These are phyloP conservation scores for Genyomyrus donnyi DNA, from an alignment of 2,113 vertebrate genomes.

Conservation along the genomic window DNA sequence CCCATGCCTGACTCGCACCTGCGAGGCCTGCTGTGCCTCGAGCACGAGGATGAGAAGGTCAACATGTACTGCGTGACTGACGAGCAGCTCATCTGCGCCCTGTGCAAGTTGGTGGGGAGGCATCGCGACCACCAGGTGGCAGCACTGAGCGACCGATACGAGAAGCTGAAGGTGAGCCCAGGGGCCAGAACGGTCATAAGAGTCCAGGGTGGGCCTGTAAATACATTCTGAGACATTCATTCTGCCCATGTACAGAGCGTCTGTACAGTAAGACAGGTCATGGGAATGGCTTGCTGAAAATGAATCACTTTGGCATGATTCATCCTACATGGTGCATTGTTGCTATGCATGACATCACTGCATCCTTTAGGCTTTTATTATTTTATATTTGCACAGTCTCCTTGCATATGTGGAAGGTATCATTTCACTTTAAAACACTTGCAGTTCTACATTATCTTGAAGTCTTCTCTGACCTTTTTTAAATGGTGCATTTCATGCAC, in stretches of 20 bases:
- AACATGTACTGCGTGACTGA: slow-evolving; percentile 96
- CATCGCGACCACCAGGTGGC: slow-evolving; percentile 95
- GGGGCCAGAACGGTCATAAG: neutral
- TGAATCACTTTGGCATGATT: neutral
- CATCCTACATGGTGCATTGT: neutral
- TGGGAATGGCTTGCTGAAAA: neutral
- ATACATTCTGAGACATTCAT: neutral
- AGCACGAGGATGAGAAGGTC: slow-evolving; percentile 93
- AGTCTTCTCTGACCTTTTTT: neutral
- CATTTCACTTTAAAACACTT: neutral
- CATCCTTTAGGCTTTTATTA: neutral
- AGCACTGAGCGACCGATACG: slow-evolving; percentile 84
- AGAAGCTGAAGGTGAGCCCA: slow-evolving; percentile 82
- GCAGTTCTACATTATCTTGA: neutral
- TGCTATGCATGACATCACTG: neutral
- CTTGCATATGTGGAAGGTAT: neutral
- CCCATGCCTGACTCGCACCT: slow-evolving; percentile 85
- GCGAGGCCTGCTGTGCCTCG: slow-evolving; percentile 86
- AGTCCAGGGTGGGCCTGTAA: neutral
- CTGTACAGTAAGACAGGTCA: neutral
- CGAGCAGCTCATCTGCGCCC: slow-evolving; percentile 91
- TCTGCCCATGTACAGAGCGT: neutral
- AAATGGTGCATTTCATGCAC: neutral
- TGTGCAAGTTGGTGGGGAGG: slow-evolving; percentile 90
- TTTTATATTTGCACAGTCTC: neutral